Base-by-base conservation (phyloP, 2,113 vertebrate genomes). In the Tichodroma muraria region DNA sequence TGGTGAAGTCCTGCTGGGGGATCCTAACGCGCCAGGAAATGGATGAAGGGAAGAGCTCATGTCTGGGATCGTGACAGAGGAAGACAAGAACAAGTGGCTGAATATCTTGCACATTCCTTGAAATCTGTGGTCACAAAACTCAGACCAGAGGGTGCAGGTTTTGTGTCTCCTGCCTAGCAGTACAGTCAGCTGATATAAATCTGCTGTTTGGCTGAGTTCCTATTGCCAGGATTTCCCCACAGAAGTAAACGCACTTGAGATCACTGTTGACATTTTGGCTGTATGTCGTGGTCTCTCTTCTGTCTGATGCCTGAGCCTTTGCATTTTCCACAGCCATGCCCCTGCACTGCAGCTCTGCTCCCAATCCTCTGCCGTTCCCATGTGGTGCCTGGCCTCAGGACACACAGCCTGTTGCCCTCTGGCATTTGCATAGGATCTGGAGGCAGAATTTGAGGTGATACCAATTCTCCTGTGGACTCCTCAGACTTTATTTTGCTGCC, bases 21-120 rank as follows among this genome's bases (percentile, higher is more conserved):
- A 42, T 59, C 35, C 65, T n/a, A 17, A 12, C 0, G 0, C 31
- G 57, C 50, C 0, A 0, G 59, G 37, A 69, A 47, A 60, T 7
- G 24, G 15, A 22, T 19, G 61, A 70, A 70, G 54, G 30, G 70
- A 54, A 65, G n/a, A 90, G 17, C 28, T 90, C 1, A 0, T 44
- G 15, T 21, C 71, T 65, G 63, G 28, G 6, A 31, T 42, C 47
- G 14, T 47, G 50, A 6, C 16, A 59, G 21, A 65, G 45, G 56
- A n/a, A n/a, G n/a, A n/a, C n/a, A n/a, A 69, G 30, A 80, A 33
- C n/a, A 35, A 40, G 16, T 17, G 37, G 23, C 47, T 68, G 16
- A 53, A 4, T 24, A 30, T 37, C 44, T 77, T 59, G 25, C 11
- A 20, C 6, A 3, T 50, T 38, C 59, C 52, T 80, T 80, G 54